These are phyloP conservation scores for Nettapus auritus DNA, from an alignment of 2,113 vertebrate species.

Conservation along the genomic window DNA sequence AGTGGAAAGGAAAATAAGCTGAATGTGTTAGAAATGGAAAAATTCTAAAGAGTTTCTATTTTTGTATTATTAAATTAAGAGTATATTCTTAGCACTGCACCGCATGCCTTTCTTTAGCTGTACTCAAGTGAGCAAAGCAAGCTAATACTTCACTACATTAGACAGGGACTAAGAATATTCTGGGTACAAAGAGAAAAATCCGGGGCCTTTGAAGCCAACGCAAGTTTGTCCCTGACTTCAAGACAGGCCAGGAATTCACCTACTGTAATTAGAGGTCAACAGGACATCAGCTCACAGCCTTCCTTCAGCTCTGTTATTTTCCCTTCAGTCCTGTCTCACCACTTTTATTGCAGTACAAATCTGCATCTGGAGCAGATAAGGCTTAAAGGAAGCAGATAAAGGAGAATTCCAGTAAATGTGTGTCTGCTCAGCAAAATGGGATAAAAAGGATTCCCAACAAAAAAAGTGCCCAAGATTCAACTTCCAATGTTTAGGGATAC, in stretches of 20 bases:
- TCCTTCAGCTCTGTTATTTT: not conserved
- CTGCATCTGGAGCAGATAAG: not conserved
- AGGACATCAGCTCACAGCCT: not conserved
- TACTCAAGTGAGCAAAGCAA: not conserved
- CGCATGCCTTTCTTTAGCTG: not conserved
- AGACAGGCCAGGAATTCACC: not conserved
- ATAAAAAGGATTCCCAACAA: not conserved
- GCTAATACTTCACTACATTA: not conserved
- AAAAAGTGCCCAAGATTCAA: not conserved
- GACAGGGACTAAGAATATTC: not conserved
- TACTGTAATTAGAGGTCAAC: not conserved
- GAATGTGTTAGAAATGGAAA: constrained; percentile 3
- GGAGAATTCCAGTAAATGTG: not conserved
- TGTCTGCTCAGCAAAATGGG: not conserved
- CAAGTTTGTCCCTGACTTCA: not conserved
- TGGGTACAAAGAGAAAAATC: not conserved
- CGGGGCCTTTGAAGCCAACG: not conserved
- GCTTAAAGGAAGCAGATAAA: not conserved
- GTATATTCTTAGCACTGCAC: not conserved
- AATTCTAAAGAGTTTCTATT: not conserved
- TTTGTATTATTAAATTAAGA: not conserved
- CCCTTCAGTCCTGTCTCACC: not conserved
- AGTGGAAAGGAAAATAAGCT: not conserved
- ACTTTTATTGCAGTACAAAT: not conserved
- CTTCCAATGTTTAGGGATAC: not conserved